Evolutionary conservation across 2,888 invertebrate genomes (phyloP).

Genomic region (Pegoplata infirma): DNA sequence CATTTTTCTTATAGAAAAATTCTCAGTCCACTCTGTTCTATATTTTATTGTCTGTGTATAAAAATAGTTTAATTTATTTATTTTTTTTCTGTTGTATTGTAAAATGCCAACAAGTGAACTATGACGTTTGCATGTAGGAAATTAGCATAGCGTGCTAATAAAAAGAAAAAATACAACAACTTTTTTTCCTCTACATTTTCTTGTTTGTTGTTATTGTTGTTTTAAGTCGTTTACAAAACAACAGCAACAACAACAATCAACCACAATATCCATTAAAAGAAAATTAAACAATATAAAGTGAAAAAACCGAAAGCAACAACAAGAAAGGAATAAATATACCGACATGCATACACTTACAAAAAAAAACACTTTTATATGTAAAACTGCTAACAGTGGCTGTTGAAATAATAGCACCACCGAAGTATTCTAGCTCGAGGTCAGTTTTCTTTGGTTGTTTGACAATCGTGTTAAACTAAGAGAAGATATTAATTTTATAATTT

Average conservation of each 20-base stretch:
- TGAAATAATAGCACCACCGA: too few species aligned
- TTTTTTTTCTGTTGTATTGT: slow-evolving; percentile 31
- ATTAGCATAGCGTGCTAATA: slow-evolving; percentile 52
- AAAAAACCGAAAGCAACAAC: slow-evolving; percentile 20
- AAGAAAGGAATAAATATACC: slow-evolving; percentile 12
- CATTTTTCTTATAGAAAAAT: too few species aligned
- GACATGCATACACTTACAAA: neutral
- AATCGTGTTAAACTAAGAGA: too few species aligned
- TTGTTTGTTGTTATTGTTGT: slow-evolving; percentile 12
- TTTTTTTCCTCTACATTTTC: neutral
- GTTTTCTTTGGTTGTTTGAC: too few species aligned
- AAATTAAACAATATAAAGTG: slow-evolving; percentile 49
- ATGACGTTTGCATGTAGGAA: slow-evolving; percentile 60
- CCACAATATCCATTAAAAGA: slow-evolving; percentile 47
- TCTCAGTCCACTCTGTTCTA: too few species aligned
- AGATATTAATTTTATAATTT: too few species aligned
- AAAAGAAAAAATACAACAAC: neutral
- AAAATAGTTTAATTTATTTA: slow-evolving; percentile 1
- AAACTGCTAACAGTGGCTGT: too few species aligned
- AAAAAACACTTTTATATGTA: neutral
- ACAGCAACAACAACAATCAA: slow-evolving; percentile 10
- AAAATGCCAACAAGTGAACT: slow-evolving; percentile 61
- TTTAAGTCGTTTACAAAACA: slow-evolving; percentile 5
- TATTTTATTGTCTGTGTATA: neutral
- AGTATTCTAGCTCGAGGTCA: too few species aligned